Base-by-base conservation (phyloP, 2,888 invertebrate species). In the Pammene fasciana region DNA sequence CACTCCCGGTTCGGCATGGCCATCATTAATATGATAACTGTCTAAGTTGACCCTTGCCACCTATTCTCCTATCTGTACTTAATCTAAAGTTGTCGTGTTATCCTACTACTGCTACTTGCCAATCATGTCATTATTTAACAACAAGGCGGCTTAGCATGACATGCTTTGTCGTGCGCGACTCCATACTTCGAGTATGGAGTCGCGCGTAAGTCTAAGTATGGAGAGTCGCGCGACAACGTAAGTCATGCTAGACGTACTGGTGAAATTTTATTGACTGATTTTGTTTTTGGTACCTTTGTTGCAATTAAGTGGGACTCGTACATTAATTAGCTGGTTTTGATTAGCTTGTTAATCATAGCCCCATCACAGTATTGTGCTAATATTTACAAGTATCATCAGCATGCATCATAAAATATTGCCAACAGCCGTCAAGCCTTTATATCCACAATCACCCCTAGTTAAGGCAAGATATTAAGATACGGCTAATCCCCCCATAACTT, bases 401-500 rank as follows among this genome's bases (percentile, higher is more conserved):
- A 41, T 26, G 62, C 18, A 62, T 62, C 50, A 62, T 52, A 62
- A 62, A 62, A 62, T 62, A 62, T 41, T 38, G 62, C 26, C 64
- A 64, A 54, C 72, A 68, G 72, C 62, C 72, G 72, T 76, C 76
- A 77, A 76, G 76, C 76, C 75, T 75, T 74, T 75, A 72, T 75
- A 77, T 75, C 75, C 76, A 71, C 75, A 75, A 76, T 76, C 78
- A 75, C 76, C 73, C 81, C 80, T 75, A 77, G 79, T 80, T 89
- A 90, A 90, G 87, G 82, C 82, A 75, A 83, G 86, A 88, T 90
- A 92, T 90, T 88, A 90, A 92, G 92, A 92, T 92, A 91, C 81
- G 82, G 88, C 88, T 92, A 92, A 92, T 92, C 92, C 89, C 76
- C 84, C 84, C 92, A 90, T 92, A 92, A 92, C 91, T 92, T 90